Evolutionary conservation across 2,797 vertebrate species (phyloP), one percentile per base, ranked within the genome.

Genomic region (Glossophaga mutica): DNA sequence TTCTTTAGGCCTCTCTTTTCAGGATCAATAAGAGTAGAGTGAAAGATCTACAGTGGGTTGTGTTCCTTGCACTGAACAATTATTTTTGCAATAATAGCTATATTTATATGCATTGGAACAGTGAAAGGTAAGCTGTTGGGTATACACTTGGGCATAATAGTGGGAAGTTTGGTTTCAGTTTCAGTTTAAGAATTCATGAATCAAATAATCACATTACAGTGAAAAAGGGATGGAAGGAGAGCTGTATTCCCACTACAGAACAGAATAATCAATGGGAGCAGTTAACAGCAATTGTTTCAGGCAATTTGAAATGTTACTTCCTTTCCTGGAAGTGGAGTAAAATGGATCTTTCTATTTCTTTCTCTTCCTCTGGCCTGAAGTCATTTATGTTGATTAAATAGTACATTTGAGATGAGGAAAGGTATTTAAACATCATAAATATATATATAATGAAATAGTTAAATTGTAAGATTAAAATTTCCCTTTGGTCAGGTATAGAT

Each of bases 211-310:
- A 62, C 55, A 95, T 97, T 97, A 84, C 32, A 86, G 4, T 3
- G 0, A 26, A 73, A 2, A 70, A 46, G 48, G 95, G 34, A 96
- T 82, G 5, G 55, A 48, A 91, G 34, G 18, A 18, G 9, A 6
- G 46, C 32, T 77, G 5, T 68, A 91, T 95, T 52, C 1, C 91
- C 96, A 92, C 79, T 93, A 93, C 32, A 68, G n/a, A 93, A 76
- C 89, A 24, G 78, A 93, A 24, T 89, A 97, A 97, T 98, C 97
- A 96, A 96, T 98, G 96, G 81, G 24, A 50, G 59, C 95, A 98
- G 98, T 98, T 98, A 98, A 96, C 67, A 97, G 79, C 87, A 97
- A 96, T 67, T 92, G 55, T 97, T 97, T 96, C 96, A 96, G 84
- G 84, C 91, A 96, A 93, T 90, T 96, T 97, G 79, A 98, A 98